These are phyloP conservation scores for Pseudopipra pipra DNA, from an alignment of 2,113 vertebrate genomes.

Conservation along the genomic window DNA sequence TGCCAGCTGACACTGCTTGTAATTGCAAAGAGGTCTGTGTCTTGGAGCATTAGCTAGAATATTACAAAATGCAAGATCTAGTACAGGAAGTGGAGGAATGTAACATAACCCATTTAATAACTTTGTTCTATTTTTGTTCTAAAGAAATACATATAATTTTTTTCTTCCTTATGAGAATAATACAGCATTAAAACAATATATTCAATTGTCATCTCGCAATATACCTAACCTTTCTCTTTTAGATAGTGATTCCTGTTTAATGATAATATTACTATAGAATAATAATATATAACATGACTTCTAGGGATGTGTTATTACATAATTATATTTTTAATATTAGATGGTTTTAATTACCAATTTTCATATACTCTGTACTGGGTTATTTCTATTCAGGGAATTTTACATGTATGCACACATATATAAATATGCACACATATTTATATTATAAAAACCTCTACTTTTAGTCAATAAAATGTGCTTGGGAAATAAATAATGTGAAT, in stretches of 20 bases:
- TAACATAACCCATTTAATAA: background rate
- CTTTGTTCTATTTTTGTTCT: background rate
- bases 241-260: background rate
- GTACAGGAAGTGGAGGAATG: background rate
- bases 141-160: background rate
- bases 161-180: background rate
- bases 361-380: background rate
- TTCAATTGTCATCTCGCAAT: background rate
- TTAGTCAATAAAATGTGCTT: background rate
- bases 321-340: background rate
- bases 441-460: background rate
- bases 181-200: background rate
- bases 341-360: background rate
- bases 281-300: background rate
- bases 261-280: background rate
- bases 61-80: background rate
- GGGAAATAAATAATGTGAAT: constrained; percentile 62
- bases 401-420: background rate
- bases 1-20: background rate
- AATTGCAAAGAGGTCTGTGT: background rate
- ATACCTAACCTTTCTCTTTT: background rate
- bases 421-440: background rate
- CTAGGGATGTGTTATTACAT: background rate
- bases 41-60: background rate
- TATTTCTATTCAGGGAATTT: background rate